Percentiles rank a stretch among this genome's conserved stretches.
Evolutionary conservation across 2,888 invertebrate genomes (phyloP).

Genomic region (Cheilosia scutellata): DNA sequence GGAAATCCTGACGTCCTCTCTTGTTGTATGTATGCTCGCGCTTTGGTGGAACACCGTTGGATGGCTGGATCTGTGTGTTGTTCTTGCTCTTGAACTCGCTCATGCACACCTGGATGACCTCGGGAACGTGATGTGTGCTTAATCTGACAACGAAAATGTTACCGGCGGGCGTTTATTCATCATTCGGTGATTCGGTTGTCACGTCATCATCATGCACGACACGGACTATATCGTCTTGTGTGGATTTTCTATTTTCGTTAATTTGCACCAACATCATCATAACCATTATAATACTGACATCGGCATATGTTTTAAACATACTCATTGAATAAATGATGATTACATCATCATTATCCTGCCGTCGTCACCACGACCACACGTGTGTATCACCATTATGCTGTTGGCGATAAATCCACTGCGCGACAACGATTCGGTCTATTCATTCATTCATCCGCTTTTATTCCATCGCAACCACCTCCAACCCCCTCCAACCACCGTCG

Average conservation of each 20-base stretch:
- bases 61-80: slow-evolving; percentile 3
- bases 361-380: not conserved
- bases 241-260: slow-evolving; percentile 5
- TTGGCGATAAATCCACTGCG: slow-evolving; percentile 31
- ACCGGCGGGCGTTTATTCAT: slow-evolving; percentile 21
- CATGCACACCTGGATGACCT: slow-evolving; percentile 63
- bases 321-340: slow-evolving; percentile 28
- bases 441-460: slow-evolving; percentile 9
- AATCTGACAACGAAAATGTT: slow-evolving; percentile 70
- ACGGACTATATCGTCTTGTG: slow-evolving; percentile 3
- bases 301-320: slow-evolving; percentile 16
- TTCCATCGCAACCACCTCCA: not conserved
- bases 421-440: slow-evolving; percentile 9
- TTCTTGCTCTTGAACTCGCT: slow-evolving; percentile 42
- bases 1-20: slow-evolving; percentile 34
- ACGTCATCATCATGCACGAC: slow-evolving; percentile 24
- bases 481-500: not conserved
- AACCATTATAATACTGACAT: slow-evolving; percentile 27
- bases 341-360: slow-evolving; percentile 15
- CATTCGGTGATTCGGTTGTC: slow-evolving; percentile 49
- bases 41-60: not conserved
- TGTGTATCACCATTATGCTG: slow-evolving; percentile 22
- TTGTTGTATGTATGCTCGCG: not conserved
- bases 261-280: slow-evolving; percentile 30
- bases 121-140: slow-evolving; percentile 54